These are phyloP conservation scores for Rhorus exstirpatorius DNA, from an alignment of 2,888 invertebrate species.

Conservation along the genomic window DNA sequence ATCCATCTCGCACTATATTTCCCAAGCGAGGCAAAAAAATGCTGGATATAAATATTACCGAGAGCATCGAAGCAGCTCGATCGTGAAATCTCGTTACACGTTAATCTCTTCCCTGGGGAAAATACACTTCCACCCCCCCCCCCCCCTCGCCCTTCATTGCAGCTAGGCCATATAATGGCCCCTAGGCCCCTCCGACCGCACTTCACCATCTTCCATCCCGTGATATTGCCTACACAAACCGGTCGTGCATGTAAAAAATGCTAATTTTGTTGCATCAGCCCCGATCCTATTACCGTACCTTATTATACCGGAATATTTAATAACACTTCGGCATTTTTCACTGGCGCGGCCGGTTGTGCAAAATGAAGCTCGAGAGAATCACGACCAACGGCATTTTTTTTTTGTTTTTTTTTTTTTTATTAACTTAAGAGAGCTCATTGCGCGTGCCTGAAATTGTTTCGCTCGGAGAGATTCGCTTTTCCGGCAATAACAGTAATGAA, in stretches of 20 bases:
- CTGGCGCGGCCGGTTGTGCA: not conserved
- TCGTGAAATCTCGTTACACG: slow-evolving; percentile 77
- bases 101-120: slow-evolving; percentile 76
- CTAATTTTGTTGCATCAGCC: slow-evolving; percentile 78
- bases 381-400: not conserved
- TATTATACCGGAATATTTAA: slow-evolving; percentile 71
- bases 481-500: too few relatives aligned
- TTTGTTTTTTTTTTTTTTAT: too few relatives aligned
- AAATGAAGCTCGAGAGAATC: slow-evolving; percentile 21
- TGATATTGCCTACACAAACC: slow-evolving; percentile 75
- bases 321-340: slow-evolving; percentile 59
- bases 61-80: slow-evolving; percentile 72
- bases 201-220: slow-evolving; percentile 69
- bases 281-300: slow-evolving; percentile 63
- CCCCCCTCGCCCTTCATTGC: slow-evolving; percentile 18
- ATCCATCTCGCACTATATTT: slow-evolving; percentile 2
- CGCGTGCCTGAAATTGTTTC: slow-evolving; percentile 14
- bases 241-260: slow-evolving; percentile 80
- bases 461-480: not conserved
- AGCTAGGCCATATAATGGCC: slow-evolving; percentile 19
- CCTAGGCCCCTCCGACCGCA: slow-evolving; percentile 30
- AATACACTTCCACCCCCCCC: slow-evolving; percentile 70
- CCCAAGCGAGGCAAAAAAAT: slow-evolving; percentile 9
- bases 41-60: slow-evolving; percentile 41
- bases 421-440: slow-evolving; percentile 14